A percentile compares a stretch with the other conserved stretches of the same genome.
These are phyloP conservation scores for Catharus ustulatus DNA, from an alignment of 2,797 vertebrate genomes.

Conservation along the genomic window DNA sequence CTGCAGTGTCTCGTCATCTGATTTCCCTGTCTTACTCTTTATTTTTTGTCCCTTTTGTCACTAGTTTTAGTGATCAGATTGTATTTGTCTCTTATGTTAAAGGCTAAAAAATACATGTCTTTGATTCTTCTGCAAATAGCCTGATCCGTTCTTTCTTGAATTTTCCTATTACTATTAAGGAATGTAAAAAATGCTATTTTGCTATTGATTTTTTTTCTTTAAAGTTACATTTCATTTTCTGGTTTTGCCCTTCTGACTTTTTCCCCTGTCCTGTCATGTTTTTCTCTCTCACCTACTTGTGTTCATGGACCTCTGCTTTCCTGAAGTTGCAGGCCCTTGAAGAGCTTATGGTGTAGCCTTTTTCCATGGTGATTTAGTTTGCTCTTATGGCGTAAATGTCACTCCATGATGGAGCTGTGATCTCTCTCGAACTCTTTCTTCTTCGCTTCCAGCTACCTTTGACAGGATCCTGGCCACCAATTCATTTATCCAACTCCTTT, in stretches of 20 bases:
- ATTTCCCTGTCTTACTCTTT: neutral
- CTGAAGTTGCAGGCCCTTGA: neutral
- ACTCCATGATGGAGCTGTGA: neutral
- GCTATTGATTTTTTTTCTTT: neutral
- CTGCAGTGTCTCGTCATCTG: neutral
- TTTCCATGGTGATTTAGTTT: neutral
- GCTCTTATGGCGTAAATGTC: neutral
- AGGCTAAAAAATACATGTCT: neutral
- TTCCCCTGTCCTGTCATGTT: neutral
- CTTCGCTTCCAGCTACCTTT: neutral
- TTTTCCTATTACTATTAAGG: neutral
- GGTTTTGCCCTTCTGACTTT: neutral
- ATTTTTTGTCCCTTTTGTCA: neutral
- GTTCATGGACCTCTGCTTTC: neutral
- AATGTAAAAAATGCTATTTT: neutral
- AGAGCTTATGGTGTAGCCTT: neutral
- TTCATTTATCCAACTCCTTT: neutral
- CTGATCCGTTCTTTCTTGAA: neutral
- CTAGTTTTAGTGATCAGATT: neutral
- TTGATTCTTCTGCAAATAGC: neutral
- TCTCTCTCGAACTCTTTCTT: neutral
- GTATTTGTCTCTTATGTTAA: neutral
- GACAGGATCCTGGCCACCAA: neutral
- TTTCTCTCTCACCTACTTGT: neutral
- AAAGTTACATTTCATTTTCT: neutral